Percentiles rank a stretch among this genome's conserved stretches.
Conservation (phyloP, 2,113 vertebrate species). For the Rhinopomastus cyanomelas region DNA sequence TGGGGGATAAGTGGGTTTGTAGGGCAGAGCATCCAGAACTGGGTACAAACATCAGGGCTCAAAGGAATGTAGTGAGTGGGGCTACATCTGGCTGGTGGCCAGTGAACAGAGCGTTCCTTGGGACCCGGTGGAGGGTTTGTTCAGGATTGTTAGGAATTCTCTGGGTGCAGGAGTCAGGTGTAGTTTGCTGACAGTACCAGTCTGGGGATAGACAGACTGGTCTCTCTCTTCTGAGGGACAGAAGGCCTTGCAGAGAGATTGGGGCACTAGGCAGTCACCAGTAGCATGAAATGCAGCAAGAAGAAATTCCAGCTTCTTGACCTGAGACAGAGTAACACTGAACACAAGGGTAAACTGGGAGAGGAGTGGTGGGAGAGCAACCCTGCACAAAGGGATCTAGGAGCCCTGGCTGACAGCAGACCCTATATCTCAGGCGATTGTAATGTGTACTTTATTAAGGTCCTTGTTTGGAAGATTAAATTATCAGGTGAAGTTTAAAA, state of each 20-base stretch:
- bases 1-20: background rate
- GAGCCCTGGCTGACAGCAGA: rapidly evolving
- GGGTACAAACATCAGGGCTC: background rate
- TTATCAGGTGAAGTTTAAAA: background rate
- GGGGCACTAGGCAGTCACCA: background rate
- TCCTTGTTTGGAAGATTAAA: background rate
- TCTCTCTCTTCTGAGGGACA: background rate
- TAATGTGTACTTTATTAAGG: background rate
- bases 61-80: background rate
- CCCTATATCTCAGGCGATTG: background rate
- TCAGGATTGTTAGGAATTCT: background rate
- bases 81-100: background rate
- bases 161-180: background rate
- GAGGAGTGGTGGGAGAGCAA: background rate
- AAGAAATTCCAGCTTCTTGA: background rate
- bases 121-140: background rate
- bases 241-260: background rate
- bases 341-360: background rate
- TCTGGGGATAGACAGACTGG: background rate
- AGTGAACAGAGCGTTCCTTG: background rate
- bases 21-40: background rate
- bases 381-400: background rate
- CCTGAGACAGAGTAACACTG: background rate
- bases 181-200: background rate
- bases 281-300: background rate